phyloP scores from a whole-genome alignment of 23 tunicate genomes.

The Phallusia fumigata region DNA sequence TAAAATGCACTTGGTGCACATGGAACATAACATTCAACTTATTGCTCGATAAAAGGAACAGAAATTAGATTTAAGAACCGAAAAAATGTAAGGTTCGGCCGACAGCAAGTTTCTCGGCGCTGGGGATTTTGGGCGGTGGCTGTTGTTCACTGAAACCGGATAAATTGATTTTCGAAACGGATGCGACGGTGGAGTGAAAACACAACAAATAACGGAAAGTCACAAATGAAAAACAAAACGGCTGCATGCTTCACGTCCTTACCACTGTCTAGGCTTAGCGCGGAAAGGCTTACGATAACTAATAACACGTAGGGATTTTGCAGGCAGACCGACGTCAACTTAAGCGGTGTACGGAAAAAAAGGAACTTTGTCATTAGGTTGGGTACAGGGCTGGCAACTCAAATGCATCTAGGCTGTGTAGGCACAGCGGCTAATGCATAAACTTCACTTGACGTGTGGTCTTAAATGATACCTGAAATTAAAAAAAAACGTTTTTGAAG shows the following conservation, averaged over 20 bases:
- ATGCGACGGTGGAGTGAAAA: not conserved
- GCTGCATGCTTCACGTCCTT: not conserved
- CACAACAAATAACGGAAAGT: not conserved
- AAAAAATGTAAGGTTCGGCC: too few relatives aligned
- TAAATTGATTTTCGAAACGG: too few relatives aligned
- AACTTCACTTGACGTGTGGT: not conserved
- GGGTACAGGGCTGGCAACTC: not conserved
- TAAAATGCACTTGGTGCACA: too few relatives aligned
- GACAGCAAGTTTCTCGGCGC: too few relatives aligned
- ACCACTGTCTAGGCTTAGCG: too few relatives aligned
- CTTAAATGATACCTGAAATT: slow-evolving; percentile 1
- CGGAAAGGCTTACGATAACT: too few relatives aligned
- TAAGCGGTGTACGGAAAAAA: not conserved
- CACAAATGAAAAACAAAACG: slow-evolving; percentile 11
- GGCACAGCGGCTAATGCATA: not conserved
- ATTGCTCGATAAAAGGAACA: too few relatives aligned
- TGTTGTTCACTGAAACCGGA: too few relatives aligned
- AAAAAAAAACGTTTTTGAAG: not conserved
- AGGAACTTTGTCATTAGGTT: not conserved
- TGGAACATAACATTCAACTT: too few relatives aligned
- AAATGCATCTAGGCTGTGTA: not conserved
- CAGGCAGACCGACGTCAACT: not conserved
- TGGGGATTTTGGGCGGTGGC: too few relatives aligned
- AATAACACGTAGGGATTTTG: too few relatives aligned
- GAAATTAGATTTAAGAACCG: too few relatives aligned